Evolutionary conservation across 2,113 vertebrate genomes (phyloP).

Genomic region (Dryoscopus gambensis): DNA sequence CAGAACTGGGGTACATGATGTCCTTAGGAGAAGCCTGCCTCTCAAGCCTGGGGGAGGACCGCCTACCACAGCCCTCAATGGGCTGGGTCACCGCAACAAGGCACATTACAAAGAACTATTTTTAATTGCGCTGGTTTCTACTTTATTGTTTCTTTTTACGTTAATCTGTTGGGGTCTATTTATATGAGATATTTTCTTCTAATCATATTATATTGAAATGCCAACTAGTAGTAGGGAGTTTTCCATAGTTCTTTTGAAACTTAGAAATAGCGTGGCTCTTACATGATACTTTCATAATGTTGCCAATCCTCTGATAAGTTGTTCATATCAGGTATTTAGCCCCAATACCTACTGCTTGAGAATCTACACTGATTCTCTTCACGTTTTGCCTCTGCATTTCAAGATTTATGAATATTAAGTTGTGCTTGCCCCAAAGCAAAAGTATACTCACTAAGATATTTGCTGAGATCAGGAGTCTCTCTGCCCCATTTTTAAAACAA

Average conservation of each 20-base stretch:
- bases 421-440: slow-evolving; percentile 79
- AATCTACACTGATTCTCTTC: slow-evolving; percentile 73
- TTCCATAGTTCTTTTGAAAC: slow-evolving; percentile 68
- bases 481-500: slow-evolving; percentile 76
- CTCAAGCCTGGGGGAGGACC: no score
- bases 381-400: slow-evolving; percentile 68
- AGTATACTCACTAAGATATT: slow-evolving; percentile 78
- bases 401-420: slow-evolving; percentile 80
- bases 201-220: slow-evolving; percentile 73
- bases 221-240: slow-evolving; percentile 55
- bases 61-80: no score
- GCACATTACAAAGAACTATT: neutral
- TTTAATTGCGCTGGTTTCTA: slow-evolving; percentile 27
- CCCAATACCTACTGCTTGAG: slow-evolving; percentile 72
- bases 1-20: no score
- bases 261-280: slow-evolving; percentile 62
- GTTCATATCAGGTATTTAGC: slow-evolving; percentile 79
- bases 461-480: slow-evolving; percentile 81
- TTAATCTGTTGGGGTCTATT: slow-evolving; percentile 51
- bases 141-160: slow-evolving; percentile 42
- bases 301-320: slow-evolving; percentile 76
- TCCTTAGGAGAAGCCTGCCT: no score
- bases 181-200: slow-evolving; percentile 65
- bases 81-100: no score
- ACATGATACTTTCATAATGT: slow-evolving; percentile 76